A percentile compares a stretch with the other conserved stretches of the same genome.
phyloP scores from a whole-genome alignment of 2,888 invertebrate genomes.

The Rhodophaea formosa region DNA sequence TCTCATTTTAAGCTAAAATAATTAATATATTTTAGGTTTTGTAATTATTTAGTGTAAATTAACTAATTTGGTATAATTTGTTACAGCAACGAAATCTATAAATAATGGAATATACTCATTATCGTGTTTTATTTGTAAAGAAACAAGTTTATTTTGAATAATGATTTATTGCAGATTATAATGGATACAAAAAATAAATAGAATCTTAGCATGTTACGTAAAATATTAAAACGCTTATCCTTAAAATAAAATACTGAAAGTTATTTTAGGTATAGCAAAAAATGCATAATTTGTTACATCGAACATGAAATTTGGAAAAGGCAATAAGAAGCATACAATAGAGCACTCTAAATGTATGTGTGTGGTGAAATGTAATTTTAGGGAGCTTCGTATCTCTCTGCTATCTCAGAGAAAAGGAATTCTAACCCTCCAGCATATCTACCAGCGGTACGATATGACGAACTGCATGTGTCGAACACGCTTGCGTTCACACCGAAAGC shows the following conservation, averaged over 20 bases:
- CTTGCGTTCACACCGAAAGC: conserved; percentile 35
- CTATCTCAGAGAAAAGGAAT: conserved; percentile 74
- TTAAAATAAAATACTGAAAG: conserved; percentile 38
- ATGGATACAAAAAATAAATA: conserved; percentile 70
- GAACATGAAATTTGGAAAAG: conserved; percentile 3
- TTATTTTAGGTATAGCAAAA: conserved; percentile 27
- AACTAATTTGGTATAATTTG: conserved; percentile 23
- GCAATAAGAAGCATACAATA: not conserved
- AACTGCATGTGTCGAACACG: conserved; percentile 26
- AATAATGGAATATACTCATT: conserved; percentile 24
- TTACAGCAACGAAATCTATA: conserved; percentile 25
- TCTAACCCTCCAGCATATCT: conserved; percentile 47
- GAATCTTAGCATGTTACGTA: conserved; percentile 46
- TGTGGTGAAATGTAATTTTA: conserved; percentile 28
- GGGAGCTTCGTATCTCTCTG: conserved; percentile 77
- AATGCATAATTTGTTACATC: conserved; percentile 19
- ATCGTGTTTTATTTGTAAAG: conserved; percentile 15
- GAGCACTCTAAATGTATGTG: conserved; percentile 32
- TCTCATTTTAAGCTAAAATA: conserved; percentile 4
- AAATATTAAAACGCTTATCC: conserved; percentile 36
- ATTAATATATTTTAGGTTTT: not conserved
- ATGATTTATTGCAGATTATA: conserved; percentile 56
- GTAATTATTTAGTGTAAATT: conserved; percentile 19
- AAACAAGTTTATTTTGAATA: conserved; percentile 41
- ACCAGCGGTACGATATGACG: conserved; percentile 41